Base-by-base conservation (phyloP, 2,797 vertebrate species). In the Catostomus latipinnis region DNA sequence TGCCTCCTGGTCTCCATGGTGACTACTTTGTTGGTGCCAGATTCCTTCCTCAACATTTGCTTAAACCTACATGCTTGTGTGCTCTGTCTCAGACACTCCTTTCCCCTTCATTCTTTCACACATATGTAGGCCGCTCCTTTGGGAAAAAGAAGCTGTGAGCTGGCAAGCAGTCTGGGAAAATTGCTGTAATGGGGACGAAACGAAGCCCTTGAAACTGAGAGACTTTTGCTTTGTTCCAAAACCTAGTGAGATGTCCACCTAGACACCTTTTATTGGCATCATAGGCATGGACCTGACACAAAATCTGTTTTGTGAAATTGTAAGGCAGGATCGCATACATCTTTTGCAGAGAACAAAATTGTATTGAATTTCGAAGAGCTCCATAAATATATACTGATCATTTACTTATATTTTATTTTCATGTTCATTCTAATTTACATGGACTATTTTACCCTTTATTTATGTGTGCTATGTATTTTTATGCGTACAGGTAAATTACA, bases 121-220 rank as follows among this genome's bases (percentile, higher is more conserved):
- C 87, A 90, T 92, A 89, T 92, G 90, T 92, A 82, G 90, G 91
- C 87, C 89, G 87, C 66, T 87, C 85, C 84, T 89, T 80, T 13
- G 86, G 61, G 72, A 54, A 43, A 70, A 71, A 84, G 82, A 86
- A 83, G 87, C 53, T 86, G 81, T 90, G 89, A 86, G 54, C 81
- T 22, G 48, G 68, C 82, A 90, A 80, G 87, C 56, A 79, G 86
- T 87, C 82, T 83, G 83, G 81, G 49, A 81, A 76, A 81, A 82
- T 22, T 82, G 62, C 82, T 83, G 88, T 74, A 87, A 91, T 84
- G 84, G 86, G 74, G 48, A 83, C 85, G 86, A 89, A 91, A 91
- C 89, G 87, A 90, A 90, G 85, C 88, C 82, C 86, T 92, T 90
- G 87, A 91, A 91, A 89, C 85, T 89, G 87, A 90, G 86, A 82